Evolutionary conservation across 2,113 vertebrate genomes (phyloP).

Genomic region (Myiozetetes cayanensis): DNA sequence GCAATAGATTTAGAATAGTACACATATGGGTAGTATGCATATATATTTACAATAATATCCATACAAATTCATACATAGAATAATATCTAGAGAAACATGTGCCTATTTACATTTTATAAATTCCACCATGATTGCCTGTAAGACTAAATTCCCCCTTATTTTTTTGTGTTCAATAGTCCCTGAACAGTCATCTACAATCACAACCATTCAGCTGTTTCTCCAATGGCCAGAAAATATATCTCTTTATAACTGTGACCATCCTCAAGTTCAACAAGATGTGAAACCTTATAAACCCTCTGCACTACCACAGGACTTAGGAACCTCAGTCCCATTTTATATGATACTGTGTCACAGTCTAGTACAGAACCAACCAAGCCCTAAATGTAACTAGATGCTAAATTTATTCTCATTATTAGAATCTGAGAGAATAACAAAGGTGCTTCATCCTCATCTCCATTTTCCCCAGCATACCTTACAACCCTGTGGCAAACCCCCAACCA

Average conservation of each 20-base stretch:
- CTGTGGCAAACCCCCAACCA: neutral
- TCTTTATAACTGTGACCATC: neutral
- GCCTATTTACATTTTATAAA: neutral
- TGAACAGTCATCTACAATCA: neutral
- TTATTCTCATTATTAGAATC: neutral
- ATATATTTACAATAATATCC: neutral
- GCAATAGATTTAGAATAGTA: neutral
- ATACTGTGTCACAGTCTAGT: neutral
- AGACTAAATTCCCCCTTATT: neutral
- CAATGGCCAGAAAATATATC: neutral
- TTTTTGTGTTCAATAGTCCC: neutral
- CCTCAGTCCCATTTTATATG: neutral
- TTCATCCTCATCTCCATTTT: slow-evolving; percentile 12
- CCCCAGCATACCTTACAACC: neutral
- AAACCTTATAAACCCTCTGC: neutral
- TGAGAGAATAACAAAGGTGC: neutral
- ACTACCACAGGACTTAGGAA: neutral
- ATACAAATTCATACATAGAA: neutral
- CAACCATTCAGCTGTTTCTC: neutral
- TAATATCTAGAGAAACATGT: neutral
- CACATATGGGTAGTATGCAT: fast-evolving
- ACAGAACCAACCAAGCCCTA: neutral
- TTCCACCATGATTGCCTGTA: neutral
- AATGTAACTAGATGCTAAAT: slow-evolving; percentile 13
- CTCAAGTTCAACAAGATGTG: neutral